phyloP scores from a whole-genome alignment of 2,888 invertebrate genomes.

The Lasioglossum malachurum region DNA sequence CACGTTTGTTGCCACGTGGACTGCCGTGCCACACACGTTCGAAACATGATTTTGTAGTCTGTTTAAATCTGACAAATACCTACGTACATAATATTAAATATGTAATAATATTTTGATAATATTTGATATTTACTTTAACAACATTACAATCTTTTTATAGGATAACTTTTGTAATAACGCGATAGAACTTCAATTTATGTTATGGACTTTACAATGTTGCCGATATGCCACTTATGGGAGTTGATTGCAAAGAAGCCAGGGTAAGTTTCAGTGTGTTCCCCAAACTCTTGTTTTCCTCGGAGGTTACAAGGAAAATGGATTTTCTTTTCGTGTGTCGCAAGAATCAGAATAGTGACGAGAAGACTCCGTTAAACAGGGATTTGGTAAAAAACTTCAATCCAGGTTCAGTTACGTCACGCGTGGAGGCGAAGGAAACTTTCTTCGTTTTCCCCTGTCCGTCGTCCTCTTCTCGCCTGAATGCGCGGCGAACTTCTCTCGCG shows the following conservation, averaged over 20 bases:
- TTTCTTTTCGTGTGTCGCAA: not conserved
- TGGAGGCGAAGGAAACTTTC: constrained; percentile 46
- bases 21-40: not conserved
- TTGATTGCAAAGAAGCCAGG: not conserved
- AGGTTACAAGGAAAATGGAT: not conserved
- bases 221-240: no score
- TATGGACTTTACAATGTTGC: no score
- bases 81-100: no score
- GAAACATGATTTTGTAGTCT: no score
- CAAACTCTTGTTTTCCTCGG: not conserved
- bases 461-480: constrained; percentile 33
- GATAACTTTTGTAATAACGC: no score
- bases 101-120: no score
- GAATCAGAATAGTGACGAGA: constrained; percentile 35
- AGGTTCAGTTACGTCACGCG: constrained; percentile 55
- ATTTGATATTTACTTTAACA: no score
- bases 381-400: constrained; percentile 38
- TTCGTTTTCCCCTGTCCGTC: constrained; percentile 36
- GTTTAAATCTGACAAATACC: no score
- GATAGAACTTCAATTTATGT: no score
- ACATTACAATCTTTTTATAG: no score
- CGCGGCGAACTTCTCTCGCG: constrained; percentile 25
- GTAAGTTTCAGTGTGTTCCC: not conserved
- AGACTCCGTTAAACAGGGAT: constrained; percentile 31
- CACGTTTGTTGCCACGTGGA: not conserved